Conservation (phyloP, 1,140 invertebrate species). For the Caligus rogercresseyi region DNA sequence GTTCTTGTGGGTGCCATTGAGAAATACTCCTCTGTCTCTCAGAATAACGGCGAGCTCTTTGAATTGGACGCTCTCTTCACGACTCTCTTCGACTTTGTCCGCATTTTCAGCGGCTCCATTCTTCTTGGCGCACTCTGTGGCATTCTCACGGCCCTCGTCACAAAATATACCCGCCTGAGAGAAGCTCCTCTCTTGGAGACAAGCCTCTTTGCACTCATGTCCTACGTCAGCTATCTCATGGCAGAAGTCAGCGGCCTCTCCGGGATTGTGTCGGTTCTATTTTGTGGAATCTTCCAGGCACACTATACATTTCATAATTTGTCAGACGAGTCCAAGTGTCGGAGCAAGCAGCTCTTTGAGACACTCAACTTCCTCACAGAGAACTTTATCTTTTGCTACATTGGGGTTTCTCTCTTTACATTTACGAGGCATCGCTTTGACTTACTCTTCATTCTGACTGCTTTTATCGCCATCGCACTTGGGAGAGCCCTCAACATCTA, state of each 20-base stretch:
- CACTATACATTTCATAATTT: constrained; percentile 97
- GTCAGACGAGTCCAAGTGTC: constrained; percentile 53
- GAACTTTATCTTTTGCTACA: constrained; percentile 97
- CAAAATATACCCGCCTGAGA: constrained; percentile 58
- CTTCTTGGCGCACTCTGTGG: constrained; percentile 75
- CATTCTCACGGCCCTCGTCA: constrained; percentile 57
- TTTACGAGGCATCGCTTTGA: constrained; percentile 89
- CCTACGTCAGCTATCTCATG: constrained; percentile 85
- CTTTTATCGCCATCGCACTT: constrained; percentile 64
- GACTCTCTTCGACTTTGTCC: constrained; percentile 70
- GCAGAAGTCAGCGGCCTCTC: constrained; percentile 48
- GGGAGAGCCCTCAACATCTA: constrained; percentile 86
- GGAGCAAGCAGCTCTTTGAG: constrained; percentile 88
- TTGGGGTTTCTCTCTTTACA: constrained; percentile 95
- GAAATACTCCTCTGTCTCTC: constrained; percentile 57
- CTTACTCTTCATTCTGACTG: constrained; percentile 68
- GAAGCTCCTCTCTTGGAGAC: constrained; percentile 88
- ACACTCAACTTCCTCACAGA: constrained; percentile 87
- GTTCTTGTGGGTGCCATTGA: constrained; percentile 52
- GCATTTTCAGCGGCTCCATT: constrained; percentile 74
- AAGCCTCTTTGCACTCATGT: constrained; percentile 87
- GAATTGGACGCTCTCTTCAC: constrained; percentile 63
- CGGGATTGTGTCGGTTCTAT: constrained; percentile 83
- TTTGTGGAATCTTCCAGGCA: constrained; percentile 95
- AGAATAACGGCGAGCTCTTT: constrained; percentile 44